Base-by-base conservation (phyloP, 2,113 vertebrate species). In the Arvicanthis niloticus region DNA sequence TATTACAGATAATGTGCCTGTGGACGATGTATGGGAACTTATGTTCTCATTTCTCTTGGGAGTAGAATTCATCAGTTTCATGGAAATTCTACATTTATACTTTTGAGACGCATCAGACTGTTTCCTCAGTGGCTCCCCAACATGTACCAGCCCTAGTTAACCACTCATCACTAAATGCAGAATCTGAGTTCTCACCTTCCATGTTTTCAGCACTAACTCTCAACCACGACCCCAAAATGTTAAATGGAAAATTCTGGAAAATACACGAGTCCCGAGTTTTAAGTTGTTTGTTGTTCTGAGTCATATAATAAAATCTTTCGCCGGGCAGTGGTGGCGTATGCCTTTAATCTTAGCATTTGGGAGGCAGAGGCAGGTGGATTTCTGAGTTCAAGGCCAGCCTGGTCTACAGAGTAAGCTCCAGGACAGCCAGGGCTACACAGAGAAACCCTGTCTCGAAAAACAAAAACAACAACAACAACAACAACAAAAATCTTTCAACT, bases 31-130 rank as follows among this genome's bases (percentile, higher is more conserved):
- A 37, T 42, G 42, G n/a, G 22, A 40, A 87, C 40, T 42, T 22
- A 56, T 42, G 22, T 45, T 91, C 95, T 88, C 88, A 81, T 91
- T 88, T 90, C 85, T 90, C 75, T 68, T 90, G 80, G 62, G 45
- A 96, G 42, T 53, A 15, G 48, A 91, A 93, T n/a, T 82, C 42
- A 60, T 70, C 73, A 91, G 48, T 89, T 85, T 89, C 37, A 31
- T 5, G 31, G 31, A 60, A 95, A 96, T 42, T 91, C 22, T 90
- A 67, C 21, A 58, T 91, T 95, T 95, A 87, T 87, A 68, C 72
- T 95, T 95, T 45, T 67, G 56, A 93, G 26, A 87, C 76, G 80
- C 34, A 80, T 29, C 77, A 88, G 26, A 51, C 37, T 67, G 51
- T 65, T 91, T 91, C 48, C 75, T 91, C 93, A 65, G 34, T 42